Evolutionary conservation across 2,888 invertebrate genomes (phyloP), one percentile per base, ranked within the genome.

Genomic region (Lepidochitona cinerea): DNA sequence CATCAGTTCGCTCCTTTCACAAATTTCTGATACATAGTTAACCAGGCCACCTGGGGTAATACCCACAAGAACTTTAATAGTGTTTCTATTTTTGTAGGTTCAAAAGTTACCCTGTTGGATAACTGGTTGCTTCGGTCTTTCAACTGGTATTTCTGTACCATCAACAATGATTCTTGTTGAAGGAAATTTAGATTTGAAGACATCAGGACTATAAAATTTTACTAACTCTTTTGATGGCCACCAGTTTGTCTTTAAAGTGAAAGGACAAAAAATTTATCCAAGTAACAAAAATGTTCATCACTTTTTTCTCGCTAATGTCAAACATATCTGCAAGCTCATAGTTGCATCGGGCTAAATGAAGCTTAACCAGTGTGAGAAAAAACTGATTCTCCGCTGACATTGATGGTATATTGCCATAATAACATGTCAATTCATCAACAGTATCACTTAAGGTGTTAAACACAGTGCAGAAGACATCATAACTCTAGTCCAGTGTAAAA

Each of bases 11-110:
- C 75, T 66, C 26, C 75, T 49, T 69, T 81, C 80, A n/a, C 76
- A 76, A 59, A 79, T 79, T 53, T 37, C 14, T 1, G 71, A 73
- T 1, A 81, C 71, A 69, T 64, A 78, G 14, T 53, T 68, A 0
- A 78, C 65, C 26, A 80, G 53, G 23, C 79, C 79, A 65, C 81
- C 77, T n/a, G 80, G 79, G 14, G 76, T 79, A 12, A 73, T 53
- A 33, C 80, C 78, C 29, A 80, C 72, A 0, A 79, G 52, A 64
- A 75, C 54, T 68, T 79, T 81, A 2, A 78, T 64, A 18, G 75
- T 79, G 36, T 75, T 74, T 67, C 71, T 70, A 26, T 75, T 74
- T 54, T 77, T 33, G 77, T 41, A 41, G 9, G 41, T 41, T 9
- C 9, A 41, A 18, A 12, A 41, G 9, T 9, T 41, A 9, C 41